These are phyloP conservation scores for Sycophila texana DNA, from an alignment of 2,888 invertebrate genomes.

Conservation along the genomic window DNA sequence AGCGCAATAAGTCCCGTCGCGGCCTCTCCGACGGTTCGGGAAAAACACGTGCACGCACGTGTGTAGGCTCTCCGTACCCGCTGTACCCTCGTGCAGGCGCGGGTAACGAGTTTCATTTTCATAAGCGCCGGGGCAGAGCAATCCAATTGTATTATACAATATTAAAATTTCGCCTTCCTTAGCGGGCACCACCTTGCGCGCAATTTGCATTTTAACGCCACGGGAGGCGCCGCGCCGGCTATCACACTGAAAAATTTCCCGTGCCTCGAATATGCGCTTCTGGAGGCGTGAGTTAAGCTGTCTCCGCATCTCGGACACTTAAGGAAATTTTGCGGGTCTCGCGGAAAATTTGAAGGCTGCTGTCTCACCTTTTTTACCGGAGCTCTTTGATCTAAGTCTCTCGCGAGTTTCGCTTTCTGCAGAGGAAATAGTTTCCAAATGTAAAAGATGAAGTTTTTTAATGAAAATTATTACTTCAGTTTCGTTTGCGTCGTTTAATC, in stretches of 20 bases:
- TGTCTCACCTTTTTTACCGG: too few relatives aligned
- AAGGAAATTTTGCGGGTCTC: constrained; percentile 16
- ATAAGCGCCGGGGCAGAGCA: constrained; percentile 67
- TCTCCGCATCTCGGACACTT: constrained; percentile 30
- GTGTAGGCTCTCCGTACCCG: background rate
- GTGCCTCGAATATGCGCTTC: background rate
- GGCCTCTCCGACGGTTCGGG: constrained; percentile 6
- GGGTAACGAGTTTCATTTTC: constrained; percentile 69
- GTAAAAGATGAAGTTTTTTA: too few relatives aligned
- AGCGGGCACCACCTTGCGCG: constrained; percentile 59
- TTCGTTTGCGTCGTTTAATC: too few relatives aligned
- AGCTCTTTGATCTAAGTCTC: too few relatives aligned
- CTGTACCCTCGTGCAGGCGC: too few relatives aligned
- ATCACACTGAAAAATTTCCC: constrained; percentile 25
- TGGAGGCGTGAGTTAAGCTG: constrained; percentile 30
- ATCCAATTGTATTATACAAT: constrained; percentile 66
- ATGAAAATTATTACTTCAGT: too few relatives aligned
- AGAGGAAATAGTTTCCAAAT: too few relatives aligned
- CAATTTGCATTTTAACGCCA: constrained; percentile 69
- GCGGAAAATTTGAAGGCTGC: too few relatives aligned
- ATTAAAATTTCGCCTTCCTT: constrained; percentile 66
- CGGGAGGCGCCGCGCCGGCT: background rate
- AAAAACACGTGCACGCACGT: background rate
- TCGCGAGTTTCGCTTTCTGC: too few relatives aligned
- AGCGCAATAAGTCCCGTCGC: constrained; percentile 17